Evolutionary conservation across 2,888 invertebrate genomes (phyloP).

Genomic region (Geophilus truncorum): DNA sequence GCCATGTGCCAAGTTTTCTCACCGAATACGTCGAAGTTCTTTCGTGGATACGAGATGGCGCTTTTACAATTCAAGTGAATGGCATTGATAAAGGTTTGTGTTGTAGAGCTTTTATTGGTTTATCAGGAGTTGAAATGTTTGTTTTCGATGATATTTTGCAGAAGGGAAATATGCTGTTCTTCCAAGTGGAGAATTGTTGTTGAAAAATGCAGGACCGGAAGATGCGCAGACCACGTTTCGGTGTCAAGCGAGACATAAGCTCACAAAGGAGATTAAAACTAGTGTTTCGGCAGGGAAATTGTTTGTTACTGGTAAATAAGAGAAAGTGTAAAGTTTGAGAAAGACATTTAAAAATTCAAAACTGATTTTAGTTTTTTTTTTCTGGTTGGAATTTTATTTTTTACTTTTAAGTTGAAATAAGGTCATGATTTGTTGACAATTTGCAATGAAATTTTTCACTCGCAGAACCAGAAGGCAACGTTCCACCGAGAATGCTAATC

Average conservation of each 20-base stretch:
- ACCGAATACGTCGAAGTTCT: background rate
- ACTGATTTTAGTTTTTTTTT: too few relatives aligned
- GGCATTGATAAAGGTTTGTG: background rate
- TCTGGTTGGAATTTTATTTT: background rate
- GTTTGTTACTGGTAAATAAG: slow-evolving; percentile 37
- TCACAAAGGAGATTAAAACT: slow-evolving; percentile 37
- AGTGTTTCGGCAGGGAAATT: slow-evolving; percentile 38
- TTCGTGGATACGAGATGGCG: slow-evolving; percentile 34
- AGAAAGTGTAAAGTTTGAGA: background rate
- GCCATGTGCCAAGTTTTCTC: slow-evolving; percentile 19
- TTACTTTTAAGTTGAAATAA: background rate
- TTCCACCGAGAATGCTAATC: slow-evolving; percentile 3
- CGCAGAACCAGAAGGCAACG: slow-evolving; percentile 27
- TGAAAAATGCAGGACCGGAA: slow-evolving; percentile 35
- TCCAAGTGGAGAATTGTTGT: slow-evolving; percentile 37
- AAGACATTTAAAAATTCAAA: background rate
- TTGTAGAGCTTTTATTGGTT: too few relatives aligned
- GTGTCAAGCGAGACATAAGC: slow-evolving; percentile 37
- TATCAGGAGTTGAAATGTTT: too few relatives aligned
- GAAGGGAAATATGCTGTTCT: slow-evolving; percentile 38
- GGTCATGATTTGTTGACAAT: too few relatives aligned
- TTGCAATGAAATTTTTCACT: too few relatives aligned
- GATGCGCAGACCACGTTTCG: slow-evolving; percentile 37
- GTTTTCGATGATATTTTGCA: slow-evolving; percentile 25
- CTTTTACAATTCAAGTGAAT: slow-evolving; percentile 1